phyloP scores from a whole-genome alignment of 2,888 invertebrate genomes.

The Tinea pellionella region DNA sequence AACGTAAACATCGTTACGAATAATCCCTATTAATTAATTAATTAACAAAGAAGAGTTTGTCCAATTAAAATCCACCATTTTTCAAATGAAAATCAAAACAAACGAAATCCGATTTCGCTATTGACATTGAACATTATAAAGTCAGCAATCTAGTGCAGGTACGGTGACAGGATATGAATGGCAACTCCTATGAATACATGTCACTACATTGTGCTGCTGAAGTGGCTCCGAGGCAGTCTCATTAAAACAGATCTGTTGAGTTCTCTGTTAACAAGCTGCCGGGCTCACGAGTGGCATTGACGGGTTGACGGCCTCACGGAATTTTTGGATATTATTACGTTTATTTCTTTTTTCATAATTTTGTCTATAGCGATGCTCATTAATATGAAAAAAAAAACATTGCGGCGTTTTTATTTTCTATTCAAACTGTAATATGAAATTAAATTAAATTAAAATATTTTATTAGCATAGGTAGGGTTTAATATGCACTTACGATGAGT shows the following conservation, averaged over 20 bases:
- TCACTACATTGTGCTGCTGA: background rate
- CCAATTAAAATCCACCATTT: too few species aligned
- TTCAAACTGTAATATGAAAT: background rate
- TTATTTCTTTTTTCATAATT: background rate
- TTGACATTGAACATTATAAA: background rate
- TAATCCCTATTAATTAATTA: too few species aligned
- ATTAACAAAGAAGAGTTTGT: too few species aligned
- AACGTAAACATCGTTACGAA: too few species aligned
- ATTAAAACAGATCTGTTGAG: conserved; percentile 8
- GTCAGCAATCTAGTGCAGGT: background rate
- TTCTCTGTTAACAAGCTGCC: background rate
- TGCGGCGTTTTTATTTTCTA: too few species aligned
- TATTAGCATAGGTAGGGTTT: too few species aligned
- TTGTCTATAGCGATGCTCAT: background rate
- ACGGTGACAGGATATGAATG: background rate
- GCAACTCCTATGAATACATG: background rate
- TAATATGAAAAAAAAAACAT: background rate
- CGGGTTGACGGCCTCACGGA: background rate
- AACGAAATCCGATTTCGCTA: too few species aligned
- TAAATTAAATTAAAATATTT: too few species aligned
- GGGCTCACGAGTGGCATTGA: conserved; percentile 6
- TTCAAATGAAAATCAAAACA: too few species aligned
- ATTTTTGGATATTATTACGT: conserved; percentile 3
- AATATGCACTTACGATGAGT: too few species aligned
- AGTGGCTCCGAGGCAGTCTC: conserved; percentile 4